Evolutionary conservation across 2,888 invertebrate genomes (phyloP), one percentile per base, ranked within the genome.

Genomic region (Thera obeliscata): DNA sequence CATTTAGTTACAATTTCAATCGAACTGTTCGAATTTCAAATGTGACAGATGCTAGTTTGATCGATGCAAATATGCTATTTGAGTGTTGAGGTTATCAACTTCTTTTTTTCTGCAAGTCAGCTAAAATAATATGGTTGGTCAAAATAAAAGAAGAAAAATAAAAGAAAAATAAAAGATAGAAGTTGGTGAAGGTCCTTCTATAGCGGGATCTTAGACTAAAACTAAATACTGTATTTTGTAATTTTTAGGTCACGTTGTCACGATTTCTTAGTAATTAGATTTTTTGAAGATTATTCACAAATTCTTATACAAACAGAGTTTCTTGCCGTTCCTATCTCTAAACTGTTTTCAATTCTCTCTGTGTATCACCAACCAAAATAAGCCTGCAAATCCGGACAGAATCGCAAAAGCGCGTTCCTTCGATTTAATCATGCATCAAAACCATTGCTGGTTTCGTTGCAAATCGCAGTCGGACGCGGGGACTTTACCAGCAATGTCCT

Each of bases 401-500:
- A 68, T 64, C 36, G 56, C 56, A 56, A 63, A 63, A 58, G 61
- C 52, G 7, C 33, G 41, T 52, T 59, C 50, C 49, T 33, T 64
- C 46, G 54, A 56, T 66, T 67, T 22, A 69, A 62, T 61, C 58
- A 52, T 58, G 64, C 71, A 67, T 56, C 7, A 46, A 36, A 69
- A 70, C 66, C 75, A 76, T 66, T 54, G 55, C 73, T 55, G 58
- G 41, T 61, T 74, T 67, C 62, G 56, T 60, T 71, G 38, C 22
- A 49, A 7, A 49, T n/a, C 54, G 62, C 60, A 65, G 64, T 61
- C 50, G 52, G 59, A 43, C 54, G 3, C 56, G 41, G 7, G 4
- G 64, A 63, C 46, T 38, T 61, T 67, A 43, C 48, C 55, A 43
- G 73, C 71, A 74, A 67, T 76, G 78, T 72, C 72, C 73, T 60